Evolutionary conservation across 2,888 invertebrate species (phyloP), one percentile per base, ranked within the genome.

Genomic region (Pseudoips prasinana): DNA sequence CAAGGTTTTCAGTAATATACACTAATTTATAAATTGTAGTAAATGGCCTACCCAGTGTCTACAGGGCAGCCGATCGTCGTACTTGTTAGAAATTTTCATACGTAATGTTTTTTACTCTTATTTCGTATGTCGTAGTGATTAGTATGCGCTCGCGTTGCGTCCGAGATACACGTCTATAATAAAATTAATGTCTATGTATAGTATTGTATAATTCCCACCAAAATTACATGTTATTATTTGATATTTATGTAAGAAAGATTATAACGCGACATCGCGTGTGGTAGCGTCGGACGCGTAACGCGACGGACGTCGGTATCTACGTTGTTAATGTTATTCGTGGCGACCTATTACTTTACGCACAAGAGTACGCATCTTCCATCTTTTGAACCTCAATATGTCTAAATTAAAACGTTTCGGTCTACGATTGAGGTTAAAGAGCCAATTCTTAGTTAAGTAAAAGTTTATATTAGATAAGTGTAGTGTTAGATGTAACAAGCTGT

Each of bases 401-500:
- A 64, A 60, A 64, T 52, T 63, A 33, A 39, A 56, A 56, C 46
- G 53, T 72, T 68, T 71, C 64, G 67, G 64, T 70, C 62, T 66
- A 62, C 58, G 46, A 63, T 67, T 64, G 71, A 73, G 69, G 75
- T 72, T 66, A 64, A 71, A 64, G 78, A 79, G 85, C 84, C 85
- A 85, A 85, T 78, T 81, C 55, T 69, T 81, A 83, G 73, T 64
- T 85, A 84, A 83, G 83, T 73, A 60, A 76, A 76, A 73, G 58
- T 71, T 72, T 79, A 79, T 81, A 77, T 75, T 75, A 75, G 63
- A 39, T 85, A 84, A 82, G 82, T 64, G 75, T 82, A 81, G 76
- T 56, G 54, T 67, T 81, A 81, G 74, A 59, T 65, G 62, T 73
- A 74, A 65, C 58, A 63, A 67, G 58, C 56, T 66, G 67, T 71